phyloP scores from a whole-genome alignment of 2,888 invertebrate species.

The Tipula unca region DNA sequence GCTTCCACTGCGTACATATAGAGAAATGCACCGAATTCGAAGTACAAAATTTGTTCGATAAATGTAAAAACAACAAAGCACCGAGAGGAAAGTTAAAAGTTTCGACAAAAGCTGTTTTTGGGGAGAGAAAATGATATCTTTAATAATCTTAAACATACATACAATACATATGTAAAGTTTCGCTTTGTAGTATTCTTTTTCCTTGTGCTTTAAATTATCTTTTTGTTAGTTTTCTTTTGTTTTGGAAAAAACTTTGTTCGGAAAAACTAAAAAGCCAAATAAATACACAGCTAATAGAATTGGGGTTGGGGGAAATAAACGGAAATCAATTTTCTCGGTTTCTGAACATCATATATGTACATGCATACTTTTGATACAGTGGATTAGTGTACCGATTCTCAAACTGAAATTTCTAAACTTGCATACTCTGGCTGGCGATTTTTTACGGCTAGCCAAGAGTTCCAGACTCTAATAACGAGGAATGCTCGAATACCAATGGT shows the following conservation, averaged over 20 bases:
- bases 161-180: not conserved
- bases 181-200: not conserved
- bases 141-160: not conserved
- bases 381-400: not conserved
- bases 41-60: not conserved
- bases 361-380: not conserved
- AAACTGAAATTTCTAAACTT: not conserved
- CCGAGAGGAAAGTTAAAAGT: not conserved
- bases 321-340: not conserved
- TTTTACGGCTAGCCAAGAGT: too few species aligned
- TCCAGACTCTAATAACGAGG: too few species aligned
- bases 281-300: not conserved
- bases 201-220: not conserved
- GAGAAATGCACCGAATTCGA: not conserved
- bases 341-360: not conserved
- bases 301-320: not conserved
- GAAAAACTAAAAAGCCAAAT: not conserved
- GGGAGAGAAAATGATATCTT: not conserved
- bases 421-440: too few species aligned
- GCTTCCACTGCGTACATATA: not conserved
- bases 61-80: not conserved
- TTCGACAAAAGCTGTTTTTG: not conserved
- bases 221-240: not conserved
- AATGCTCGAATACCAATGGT: too few species aligned
- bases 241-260: not conserved